Base-by-base conservation (phyloP, 1,140 invertebrate species). In the Drosophila quadrilineata region DNA sequence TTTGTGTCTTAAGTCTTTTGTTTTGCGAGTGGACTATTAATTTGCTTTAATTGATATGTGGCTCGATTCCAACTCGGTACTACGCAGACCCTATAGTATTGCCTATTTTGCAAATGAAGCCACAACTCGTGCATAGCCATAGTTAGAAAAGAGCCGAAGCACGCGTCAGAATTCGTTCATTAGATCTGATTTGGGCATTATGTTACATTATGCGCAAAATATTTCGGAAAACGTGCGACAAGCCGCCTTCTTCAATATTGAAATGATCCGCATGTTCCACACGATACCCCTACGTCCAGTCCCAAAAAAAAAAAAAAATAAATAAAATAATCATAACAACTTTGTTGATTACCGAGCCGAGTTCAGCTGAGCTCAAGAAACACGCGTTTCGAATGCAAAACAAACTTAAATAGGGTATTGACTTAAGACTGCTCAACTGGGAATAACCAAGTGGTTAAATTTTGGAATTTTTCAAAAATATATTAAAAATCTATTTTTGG, bases 1-100 rank as follows among this genome's bases (percentile, higher is more conserved):
- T 85, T 86, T 64, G 75, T 80, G 60, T 46, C 75, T 77, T 84
- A 46, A 85, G 79, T 85, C 79, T 80, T 85, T 85, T 79, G 80
- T 85, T 85, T n/a, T 79, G 50, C 75, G 43, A 64, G 57, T 65
- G 76, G 69, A 82, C 63, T 72, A 75, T 68, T 60, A 75, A 82
- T 56, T 38, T 12, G 5, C 49, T 62, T 75, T 33, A 64, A 49
- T 65, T 33, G 24, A 46, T 59, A 16, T 43, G 40, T 43, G 14
- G 22, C 22, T 26, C 38, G 19, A n/a, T 10, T 41, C 19, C 35
- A 17, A 31, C 45, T 31, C n/a, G 28, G n/a, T n/a, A n/a, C n/a
- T n/a, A n/a, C n/a, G n/a, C n/a, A n/a, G n/a, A n/a, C n/a, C n/a
- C n/a, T n/a, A 31, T 17, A 48, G 9, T 3, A 31, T 48, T 10